Base-by-base conservation (phyloP, 2,888 invertebrate genomes). In the Xiphydria camelus region DNA sequence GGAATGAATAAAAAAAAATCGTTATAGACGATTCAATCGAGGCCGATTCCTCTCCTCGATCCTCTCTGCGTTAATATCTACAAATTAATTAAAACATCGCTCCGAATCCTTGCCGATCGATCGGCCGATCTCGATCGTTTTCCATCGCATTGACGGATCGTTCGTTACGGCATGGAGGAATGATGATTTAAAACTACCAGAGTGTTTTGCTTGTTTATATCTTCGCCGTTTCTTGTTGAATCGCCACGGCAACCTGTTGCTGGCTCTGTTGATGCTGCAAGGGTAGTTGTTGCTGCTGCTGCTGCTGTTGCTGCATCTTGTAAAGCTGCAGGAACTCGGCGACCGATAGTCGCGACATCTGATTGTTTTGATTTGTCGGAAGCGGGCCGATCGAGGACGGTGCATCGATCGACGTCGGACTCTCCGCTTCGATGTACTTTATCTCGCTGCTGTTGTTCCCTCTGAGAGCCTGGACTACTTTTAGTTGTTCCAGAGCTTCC, bases 401-500 rank as follows among this genome's bases (percentile, higher is more conserved):
- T 7, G 34, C 44, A 4, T 40, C 44, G 6, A 48, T 41, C 15
- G 33, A 31, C 22, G 33, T 19, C 4, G n/a, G 21, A 6, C 19
- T 35, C 33, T 35, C 39, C n/a, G 38, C 44, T 25, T 29, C 14
- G 33, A 35, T 38, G 23, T 34, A 19, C 31, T 38, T 44, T 32
- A 12, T 12, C 21, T 34, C 22, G 41, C 42, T 14, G 41, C 50
- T 25, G 46, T 51, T 14, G 43, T 41, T 12, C 59, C 53, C 53
- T 64, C 44, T 70, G 20, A 43, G 35, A 22, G 50, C 68, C 26
- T 49, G 51, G 41, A 75, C 68, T 64, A 78, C 77, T 20, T 79
- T 78, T 56, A 83, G 76, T 63, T 83, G 82, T 61, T 82, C 81
- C 42, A 84, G 65, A 2, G 84, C 84, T 64, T 83, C 83, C 45